These are phyloP conservation scores for Dermochelys coriacea DNA, from an alignment of 2,797 vertebrate genomes.

Conservation along the genomic window DNA sequence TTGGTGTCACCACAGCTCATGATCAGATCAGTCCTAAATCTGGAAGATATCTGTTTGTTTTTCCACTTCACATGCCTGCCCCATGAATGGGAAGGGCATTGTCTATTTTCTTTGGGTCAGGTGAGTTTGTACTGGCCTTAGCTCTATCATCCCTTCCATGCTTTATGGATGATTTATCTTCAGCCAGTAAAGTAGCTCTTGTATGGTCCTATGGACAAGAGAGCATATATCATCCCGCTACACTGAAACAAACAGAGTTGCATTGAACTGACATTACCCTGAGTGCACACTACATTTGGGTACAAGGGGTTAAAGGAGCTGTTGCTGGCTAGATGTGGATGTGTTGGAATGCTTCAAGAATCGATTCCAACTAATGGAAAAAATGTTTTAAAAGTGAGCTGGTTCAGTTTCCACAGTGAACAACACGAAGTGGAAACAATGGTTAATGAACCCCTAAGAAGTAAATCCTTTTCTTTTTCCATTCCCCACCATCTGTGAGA, in stretches of 20 bases:
- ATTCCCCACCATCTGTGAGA: not conserved
- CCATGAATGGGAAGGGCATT: not conserved
- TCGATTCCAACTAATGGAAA: conserved; percentile 76
- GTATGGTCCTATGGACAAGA: not conserved
- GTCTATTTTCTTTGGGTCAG: not conserved
- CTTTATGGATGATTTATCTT: not conserved
- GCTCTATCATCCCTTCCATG: not conserved
- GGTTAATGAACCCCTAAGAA: conserved; percentile 57
- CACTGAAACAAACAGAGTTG: not conserved
- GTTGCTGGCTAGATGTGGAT: conserved; percentile 50
- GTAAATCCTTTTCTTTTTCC: conserved; percentile 18
- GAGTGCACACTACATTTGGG: not conserved
- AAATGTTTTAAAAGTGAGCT: conserved; percentile 72
- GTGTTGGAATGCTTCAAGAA: conserved; percentile 74
- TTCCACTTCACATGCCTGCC: not conserved
- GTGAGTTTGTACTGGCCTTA: not conserved
- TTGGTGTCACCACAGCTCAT: not conserved
- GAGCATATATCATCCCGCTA: rapidly evolving
- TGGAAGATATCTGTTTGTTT: not conserved
- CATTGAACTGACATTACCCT: not conserved
- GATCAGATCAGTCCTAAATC: not conserved
- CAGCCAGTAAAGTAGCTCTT: not conserved
- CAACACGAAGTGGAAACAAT: conserved; percentile 55
- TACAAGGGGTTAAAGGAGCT: conserved; percentile 65
- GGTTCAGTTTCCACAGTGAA: conserved; percentile 67